phyloP scores from a whole-genome alignment of 2,888 invertebrate species.

The Endomychus coccineus region DNA sequence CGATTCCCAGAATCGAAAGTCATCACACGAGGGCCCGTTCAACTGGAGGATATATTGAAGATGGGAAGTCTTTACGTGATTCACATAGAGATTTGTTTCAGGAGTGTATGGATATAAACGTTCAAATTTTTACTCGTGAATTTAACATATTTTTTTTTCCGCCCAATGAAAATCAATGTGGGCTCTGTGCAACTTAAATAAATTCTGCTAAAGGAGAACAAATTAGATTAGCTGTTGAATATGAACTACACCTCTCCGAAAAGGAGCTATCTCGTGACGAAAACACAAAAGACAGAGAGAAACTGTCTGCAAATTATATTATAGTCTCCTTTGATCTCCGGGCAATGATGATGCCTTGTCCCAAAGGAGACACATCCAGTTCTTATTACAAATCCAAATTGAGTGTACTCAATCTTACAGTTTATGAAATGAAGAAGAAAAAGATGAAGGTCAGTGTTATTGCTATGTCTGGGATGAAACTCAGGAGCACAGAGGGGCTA shows the following conservation, averaged over 20 bases:
- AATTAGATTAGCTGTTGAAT: constrained; percentile 3
- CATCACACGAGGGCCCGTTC: constrained; percentile 25
- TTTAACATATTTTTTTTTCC: constrained; percentile 13
- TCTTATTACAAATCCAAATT: no score
- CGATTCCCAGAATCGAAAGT: constrained; percentile 27
- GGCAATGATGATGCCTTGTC: constrained; percentile 15
- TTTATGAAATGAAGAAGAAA: no score
- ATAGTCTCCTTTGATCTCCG: constrained; percentile 15
- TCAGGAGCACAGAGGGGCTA: no score
- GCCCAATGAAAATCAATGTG: constrained; percentile 14
- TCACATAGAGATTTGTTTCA: constrained; percentile 25
- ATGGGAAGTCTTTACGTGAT: constrained; percentile 21
- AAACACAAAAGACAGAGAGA: constrained; percentile 13
- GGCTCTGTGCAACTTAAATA: constrained; percentile 3
- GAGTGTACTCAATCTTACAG: no score
- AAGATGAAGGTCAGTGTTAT: no score
- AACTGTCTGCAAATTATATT: not conserved
- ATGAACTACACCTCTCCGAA: constrained; percentile 12
- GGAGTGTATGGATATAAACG: constrained; percentile 12
- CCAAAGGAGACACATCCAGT: no score
- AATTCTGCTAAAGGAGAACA: constrained; percentile 3
- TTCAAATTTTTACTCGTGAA: constrained; percentile 13
- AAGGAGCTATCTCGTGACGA: constrained; percentile 10
- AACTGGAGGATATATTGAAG: constrained; percentile 25
- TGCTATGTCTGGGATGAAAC: no score